These are phyloP conservation scores for Lutjanus erythropterus DNA, from an alignment of 2,113 vertebrate genomes.

Conservation along the genomic window DNA sequence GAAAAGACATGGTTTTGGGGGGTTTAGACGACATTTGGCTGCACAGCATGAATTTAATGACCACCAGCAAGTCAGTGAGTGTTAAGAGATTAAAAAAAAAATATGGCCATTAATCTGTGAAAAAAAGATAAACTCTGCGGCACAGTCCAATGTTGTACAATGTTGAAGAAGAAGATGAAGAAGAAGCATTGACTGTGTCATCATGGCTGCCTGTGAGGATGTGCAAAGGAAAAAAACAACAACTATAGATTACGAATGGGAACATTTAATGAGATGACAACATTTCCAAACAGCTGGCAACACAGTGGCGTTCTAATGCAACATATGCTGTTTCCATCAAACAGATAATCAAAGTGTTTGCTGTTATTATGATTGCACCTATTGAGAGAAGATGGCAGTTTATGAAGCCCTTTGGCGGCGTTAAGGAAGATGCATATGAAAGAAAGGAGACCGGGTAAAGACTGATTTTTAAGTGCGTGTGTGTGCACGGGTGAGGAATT, in stretches of 20 bases:
- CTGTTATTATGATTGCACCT: conserved; percentile 38
- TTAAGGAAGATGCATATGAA: background rate
- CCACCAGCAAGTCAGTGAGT: too few relatives aligned
- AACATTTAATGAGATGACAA: background rate
- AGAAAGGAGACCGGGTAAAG: background rate
- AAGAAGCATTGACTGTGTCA: background rate
- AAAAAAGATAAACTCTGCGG: background rate
- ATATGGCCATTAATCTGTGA: background rate
- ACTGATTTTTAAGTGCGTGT: background rate
- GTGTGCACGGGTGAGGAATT: background rate
- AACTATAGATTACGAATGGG: background rate
- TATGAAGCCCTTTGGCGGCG: conserved; percentile 17
- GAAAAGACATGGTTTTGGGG: too few relatives aligned
- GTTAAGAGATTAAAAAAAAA: background rate
- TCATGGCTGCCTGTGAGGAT: background rate
- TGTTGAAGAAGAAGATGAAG: too few relatives aligned
- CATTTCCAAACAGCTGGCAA: conserved; percentile 23
- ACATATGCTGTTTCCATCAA: conserved; percentile 14
- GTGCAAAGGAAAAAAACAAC: background rate
- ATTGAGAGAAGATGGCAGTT: conserved; percentile 16
- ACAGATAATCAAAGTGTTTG: conserved; percentile 2
- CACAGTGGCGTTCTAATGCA: background rate
- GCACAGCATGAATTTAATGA: background rate
- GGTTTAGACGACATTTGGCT: background rate
- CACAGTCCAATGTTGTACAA: too few relatives aligned